Conservation (phyloP, 2,797 vertebrate species). For the Acanthopagrus latus region DNA sequence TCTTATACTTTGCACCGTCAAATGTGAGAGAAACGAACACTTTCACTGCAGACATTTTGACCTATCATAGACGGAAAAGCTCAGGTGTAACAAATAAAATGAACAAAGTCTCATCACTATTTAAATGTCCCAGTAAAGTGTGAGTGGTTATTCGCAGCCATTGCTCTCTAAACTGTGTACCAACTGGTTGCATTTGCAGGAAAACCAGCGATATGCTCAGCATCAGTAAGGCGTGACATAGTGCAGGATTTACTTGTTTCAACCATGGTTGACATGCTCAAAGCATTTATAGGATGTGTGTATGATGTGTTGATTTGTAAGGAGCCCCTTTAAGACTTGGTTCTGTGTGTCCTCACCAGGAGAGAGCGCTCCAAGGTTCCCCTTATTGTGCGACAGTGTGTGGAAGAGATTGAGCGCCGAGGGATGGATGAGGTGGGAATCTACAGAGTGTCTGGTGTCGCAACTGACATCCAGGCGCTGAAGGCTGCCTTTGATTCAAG, state of each 20-base stretch:
- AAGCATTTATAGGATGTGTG: not conserved
- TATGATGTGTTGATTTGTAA: not conserved
- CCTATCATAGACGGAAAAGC: not conserved
- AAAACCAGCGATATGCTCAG: not conserved
- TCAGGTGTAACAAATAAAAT: not conserved
- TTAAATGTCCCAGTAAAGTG: not conserved
- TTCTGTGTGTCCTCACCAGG: conserved; percentile 73
- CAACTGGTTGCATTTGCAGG: not conserved
- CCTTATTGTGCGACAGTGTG: conserved; percentile 94
- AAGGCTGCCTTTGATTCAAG: conserved; percentile 95
- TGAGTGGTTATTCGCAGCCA: not conserved
- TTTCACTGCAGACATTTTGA: not conserved
- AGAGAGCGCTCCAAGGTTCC: conserved; percentile 95
- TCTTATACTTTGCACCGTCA: too few species aligned
- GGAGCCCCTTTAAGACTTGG: not conserved
- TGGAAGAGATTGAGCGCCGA: conserved; percentile 95
- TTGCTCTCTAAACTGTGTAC: not conserved
- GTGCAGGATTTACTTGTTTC: not conserved
- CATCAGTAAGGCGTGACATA: not conserved
- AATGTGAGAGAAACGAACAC: not conserved
- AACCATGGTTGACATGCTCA: not conserved
- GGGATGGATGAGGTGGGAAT: conserved; percentile 97
- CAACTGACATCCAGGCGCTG: conserved; percentile 93
- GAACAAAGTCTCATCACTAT: not conserved
- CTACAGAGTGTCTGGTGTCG: conserved; percentile 95